These are phyloP conservation scores for Macrosteles quadrilineatus DNA, from an alignment of 1,140 invertebrate species.

Conservation along the genomic window DNA sequence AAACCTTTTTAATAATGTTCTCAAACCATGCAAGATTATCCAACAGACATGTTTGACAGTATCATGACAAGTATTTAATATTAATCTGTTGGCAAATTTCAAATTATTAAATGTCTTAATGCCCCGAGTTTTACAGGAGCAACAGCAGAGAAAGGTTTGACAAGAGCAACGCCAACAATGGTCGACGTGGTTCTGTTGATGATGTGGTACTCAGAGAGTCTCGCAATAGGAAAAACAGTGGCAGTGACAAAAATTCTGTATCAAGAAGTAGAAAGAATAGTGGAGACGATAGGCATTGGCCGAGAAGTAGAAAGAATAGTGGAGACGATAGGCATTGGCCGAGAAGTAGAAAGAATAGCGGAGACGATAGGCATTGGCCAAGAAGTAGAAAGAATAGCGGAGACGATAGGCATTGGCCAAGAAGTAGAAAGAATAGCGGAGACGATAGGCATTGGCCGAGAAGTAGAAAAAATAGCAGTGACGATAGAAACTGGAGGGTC, in stretches of 20 bases:
- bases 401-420: conserved; percentile 31
- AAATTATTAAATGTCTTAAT: too few species aligned
- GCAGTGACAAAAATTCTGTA: neutral
- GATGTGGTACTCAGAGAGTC: neutral
- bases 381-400: conserved; percentile 48
- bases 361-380: conserved; percentile 10
- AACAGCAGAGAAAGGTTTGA: conserved; percentile 36
- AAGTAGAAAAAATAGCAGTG: conserved; percentile 36
- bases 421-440: conserved; percentile 48
- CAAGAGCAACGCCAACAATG: conserved; percentile 32
- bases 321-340: conserved; percentile 14
- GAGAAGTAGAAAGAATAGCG: conserved; percentile 48
- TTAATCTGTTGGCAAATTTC: too few species aligned
- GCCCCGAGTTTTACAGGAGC: conserved; percentile 25
- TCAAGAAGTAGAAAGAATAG: conserved; percentile 47
- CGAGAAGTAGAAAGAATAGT: conserved; percentile 48
- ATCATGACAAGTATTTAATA: too few species aligned
- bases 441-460: conserved; percentile 51
- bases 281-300: conserved; percentile 12
- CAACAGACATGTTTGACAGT: too few species aligned
- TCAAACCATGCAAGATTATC: too few species aligned
- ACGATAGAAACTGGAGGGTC: conserved; percentile 4
- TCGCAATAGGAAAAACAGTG: conserved; percentile 4
- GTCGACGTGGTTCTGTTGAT: conserved; percentile 42
- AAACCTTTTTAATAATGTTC: too few species aligned